Conservation (phyloP, 2,888 invertebrate species). For the Drosophila picticornis region DNA sequence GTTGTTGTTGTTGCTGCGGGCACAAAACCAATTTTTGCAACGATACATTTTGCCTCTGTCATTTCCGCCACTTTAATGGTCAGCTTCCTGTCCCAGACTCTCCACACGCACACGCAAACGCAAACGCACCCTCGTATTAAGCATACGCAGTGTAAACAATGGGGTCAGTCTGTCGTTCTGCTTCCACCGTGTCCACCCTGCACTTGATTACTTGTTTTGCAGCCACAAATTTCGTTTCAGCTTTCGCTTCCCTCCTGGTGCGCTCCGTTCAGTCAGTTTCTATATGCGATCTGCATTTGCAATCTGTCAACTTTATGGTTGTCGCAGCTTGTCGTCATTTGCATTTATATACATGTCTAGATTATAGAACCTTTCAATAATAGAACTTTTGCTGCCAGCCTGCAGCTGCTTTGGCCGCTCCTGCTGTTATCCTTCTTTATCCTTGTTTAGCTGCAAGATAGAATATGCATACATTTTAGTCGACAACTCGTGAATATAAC, state of each 20-base stretch:
- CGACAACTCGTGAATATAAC: constrained; percentile 40
- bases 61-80: constrained; percentile 75
- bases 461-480: constrained; percentile 50
- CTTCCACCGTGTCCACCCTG: constrained; percentile 14
- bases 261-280: constrained; percentile 21
- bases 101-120: not conserved
- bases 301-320: constrained; percentile 65
- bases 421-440: not conserved
- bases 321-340: constrained; percentile 37
- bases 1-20: constrained; percentile 84
- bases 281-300: constrained; percentile 72
- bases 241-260: not conserved
- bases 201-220: constrained; percentile 58
- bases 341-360: constrained; percentile 14
- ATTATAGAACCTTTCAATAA: constrained; percentile 26
- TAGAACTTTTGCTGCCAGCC: constrained; percentile 14
- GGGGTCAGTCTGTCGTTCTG: not conserved
- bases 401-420: not conserved
- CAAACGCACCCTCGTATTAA: constrained; percentile 44
- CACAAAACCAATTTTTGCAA: constrained; percentile 85
- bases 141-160: constrained; percentile 57
- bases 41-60: constrained; percentile 83
- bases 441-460: constrained; percentile 42
- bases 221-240: constrained; percentile 49
- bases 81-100: constrained; percentile 13